Percentiles rank a stretch among this genome's conserved stretches.
phyloP scores from a whole-genome alignment of 2,888 invertebrate genomes.

The Agrotis segetum region DNA sequence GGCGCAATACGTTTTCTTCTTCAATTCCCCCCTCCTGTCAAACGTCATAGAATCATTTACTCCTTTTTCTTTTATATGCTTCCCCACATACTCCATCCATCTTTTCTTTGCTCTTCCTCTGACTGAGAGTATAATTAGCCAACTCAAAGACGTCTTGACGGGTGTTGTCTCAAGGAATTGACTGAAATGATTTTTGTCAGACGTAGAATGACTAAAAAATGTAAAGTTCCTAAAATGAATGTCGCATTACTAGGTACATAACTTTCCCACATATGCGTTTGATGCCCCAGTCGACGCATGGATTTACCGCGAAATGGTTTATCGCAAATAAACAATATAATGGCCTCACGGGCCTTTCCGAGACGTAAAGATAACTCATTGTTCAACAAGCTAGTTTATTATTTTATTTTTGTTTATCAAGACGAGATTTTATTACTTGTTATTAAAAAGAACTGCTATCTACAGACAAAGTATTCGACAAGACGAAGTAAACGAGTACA shows the following conservation, averaged over 20 bases:
- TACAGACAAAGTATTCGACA: no score
- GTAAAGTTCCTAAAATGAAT: conserved; percentile 13
- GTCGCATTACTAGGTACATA: conserved; percentile 2
- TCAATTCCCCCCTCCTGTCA: no score
- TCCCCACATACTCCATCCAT: no score
- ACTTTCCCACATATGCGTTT: conserved; percentile 11
- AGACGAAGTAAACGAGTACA: no score
- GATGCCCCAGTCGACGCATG: background rate
- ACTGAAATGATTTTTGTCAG: background rate
- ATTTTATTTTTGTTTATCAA: no score
- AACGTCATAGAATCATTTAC: no score
- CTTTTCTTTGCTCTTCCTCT: no score
- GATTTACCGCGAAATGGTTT: conserved; percentile 16
- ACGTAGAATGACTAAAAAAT: background rate
- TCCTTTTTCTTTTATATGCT: no score
- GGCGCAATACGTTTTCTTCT: no score
- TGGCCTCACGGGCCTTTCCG: background rate
- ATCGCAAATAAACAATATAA: conserved; percentile 19
- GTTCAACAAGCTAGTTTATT: background rate
- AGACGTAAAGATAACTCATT: conserved; percentile 13
- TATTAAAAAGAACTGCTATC: no score
- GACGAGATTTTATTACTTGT: no score
- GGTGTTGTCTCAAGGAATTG: background rate
- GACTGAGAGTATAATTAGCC: no score
- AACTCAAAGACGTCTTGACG: background rate